Conservation (phyloP, 2,113 vertebrate genomes). For the Psophia crepitans region DNA sequence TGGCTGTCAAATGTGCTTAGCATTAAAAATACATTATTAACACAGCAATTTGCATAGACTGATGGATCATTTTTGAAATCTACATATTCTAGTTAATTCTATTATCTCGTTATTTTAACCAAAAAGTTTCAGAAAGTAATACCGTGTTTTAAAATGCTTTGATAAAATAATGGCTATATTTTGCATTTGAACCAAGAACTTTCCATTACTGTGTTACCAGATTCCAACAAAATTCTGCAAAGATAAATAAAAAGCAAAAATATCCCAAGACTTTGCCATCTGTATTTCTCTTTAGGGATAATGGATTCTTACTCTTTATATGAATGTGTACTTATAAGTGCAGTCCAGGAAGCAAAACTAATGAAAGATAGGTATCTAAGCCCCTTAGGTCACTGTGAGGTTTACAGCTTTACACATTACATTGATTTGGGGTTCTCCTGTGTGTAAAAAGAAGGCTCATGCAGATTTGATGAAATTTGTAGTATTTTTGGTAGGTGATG, state of each 20-base stretch:
- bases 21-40: constrained; percentile 61
- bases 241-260: background rate
- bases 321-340: background rate
- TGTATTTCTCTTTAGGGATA: background rate
- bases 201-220: background rate
- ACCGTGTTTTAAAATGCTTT: background rate
- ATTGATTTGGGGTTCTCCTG: background rate
- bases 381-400: background rate
- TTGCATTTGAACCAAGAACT: background rate
- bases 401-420: background rate
- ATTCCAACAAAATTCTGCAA: background rate
- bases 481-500: background rate
- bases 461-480: background rate
- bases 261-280: background rate
- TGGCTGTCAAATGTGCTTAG: constrained; percentile 65
- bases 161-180: background rate
- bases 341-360: background rate
- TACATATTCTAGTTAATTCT: constrained; percentile 50
- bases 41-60: constrained; percentile 56
- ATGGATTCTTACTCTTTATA: background rate
- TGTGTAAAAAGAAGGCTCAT: background rate
- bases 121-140: constrained; percentile 32
- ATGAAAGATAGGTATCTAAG: background rate
- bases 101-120: constrained; percentile 48
- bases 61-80: constrained; percentile 67